Evolutionary conservation across 2,888 invertebrate species (phyloP).

Genomic region (Ectemnius continuus): DNA sequence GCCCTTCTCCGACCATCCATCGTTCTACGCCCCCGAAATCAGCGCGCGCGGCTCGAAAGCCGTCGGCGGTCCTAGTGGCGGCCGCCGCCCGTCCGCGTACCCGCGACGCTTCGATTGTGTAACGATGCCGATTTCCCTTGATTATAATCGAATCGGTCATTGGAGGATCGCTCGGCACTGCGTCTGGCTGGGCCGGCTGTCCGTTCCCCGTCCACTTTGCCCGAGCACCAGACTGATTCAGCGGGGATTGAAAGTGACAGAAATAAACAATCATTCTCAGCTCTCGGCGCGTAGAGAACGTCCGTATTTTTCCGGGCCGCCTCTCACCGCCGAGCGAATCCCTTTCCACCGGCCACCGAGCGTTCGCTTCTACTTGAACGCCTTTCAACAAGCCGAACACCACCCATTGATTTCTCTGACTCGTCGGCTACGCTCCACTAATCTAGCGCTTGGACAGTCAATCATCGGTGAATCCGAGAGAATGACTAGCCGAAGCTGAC

Average conservation of each 20-base stretch:
- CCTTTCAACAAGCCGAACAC: slow-evolving; percentile 12
- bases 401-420: no score
- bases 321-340: not conserved
- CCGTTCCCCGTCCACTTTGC: not conserved
- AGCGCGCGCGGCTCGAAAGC: slow-evolving; percentile 25
- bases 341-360: not conserved
- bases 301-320: not conserved
- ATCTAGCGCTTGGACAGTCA: not conserved
- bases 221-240: not conserved
- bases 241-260: slow-evolving; percentile 41
- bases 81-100: not conserved
- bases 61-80: slow-evolving; percentile 33
- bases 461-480: not conserved
- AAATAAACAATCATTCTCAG: slow-evolving; percentile 38
- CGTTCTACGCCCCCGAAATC: slow-evolving; percentile 52
- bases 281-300: not conserved
- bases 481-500: no score
- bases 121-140: slow-evolving; percentile 48
- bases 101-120: slow-evolving; percentile 31
- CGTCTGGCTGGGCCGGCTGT: not conserved
- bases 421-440: no score
- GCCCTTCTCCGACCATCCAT: slow-evolving; percentile 41
- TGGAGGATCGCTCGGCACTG: slow-evolving; percentile 29
- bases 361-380: slow-evolving; percentile 11
- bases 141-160: slow-evolving; percentile 53